These are phyloP conservation scores for Odontocolon sp. DNA, from an alignment of 2,888 invertebrate genomes.

Conservation along the genomic window DNA sequence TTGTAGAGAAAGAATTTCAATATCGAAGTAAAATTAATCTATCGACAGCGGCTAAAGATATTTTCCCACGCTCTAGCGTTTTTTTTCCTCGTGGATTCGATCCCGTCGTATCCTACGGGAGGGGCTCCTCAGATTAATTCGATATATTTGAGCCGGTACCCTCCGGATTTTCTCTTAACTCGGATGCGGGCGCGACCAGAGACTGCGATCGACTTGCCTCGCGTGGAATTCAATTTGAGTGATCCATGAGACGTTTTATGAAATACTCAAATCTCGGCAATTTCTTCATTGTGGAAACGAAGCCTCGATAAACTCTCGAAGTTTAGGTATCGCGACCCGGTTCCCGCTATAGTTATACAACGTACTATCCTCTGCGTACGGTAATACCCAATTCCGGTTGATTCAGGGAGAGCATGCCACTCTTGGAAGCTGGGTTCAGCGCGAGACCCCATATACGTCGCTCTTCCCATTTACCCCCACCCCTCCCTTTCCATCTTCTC, in stretches of 20 bases:
- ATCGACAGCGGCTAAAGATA: neutral
- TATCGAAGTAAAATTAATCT: neutral
- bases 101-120: too few relatives aligned
- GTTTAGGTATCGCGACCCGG: neutral
- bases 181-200: neutral
- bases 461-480: too few relatives aligned
- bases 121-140: too few relatives aligned
- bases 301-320: conserved; percentile 18
- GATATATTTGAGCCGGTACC: too few relatives aligned
- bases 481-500: neutral
- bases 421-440: conserved; percentile 27
- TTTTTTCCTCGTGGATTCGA: neutral
- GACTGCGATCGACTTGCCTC: neutral
- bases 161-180: neutral
- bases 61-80: neutral
- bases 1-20: neutral
- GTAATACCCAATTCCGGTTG: conserved; percentile 39
- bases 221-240: conserved; percentile 25
- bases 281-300: conserved; percentile 9
- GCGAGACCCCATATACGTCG: neutral
- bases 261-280: conserved; percentile 24
- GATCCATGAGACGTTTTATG: conserved; percentile 15
- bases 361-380: neutral
- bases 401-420: conserved; percentile 13
- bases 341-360: neutral